phyloP scores from a whole-genome alignment of 2,113 vertebrate genomes.

The Daboia siamensis region DNA sequence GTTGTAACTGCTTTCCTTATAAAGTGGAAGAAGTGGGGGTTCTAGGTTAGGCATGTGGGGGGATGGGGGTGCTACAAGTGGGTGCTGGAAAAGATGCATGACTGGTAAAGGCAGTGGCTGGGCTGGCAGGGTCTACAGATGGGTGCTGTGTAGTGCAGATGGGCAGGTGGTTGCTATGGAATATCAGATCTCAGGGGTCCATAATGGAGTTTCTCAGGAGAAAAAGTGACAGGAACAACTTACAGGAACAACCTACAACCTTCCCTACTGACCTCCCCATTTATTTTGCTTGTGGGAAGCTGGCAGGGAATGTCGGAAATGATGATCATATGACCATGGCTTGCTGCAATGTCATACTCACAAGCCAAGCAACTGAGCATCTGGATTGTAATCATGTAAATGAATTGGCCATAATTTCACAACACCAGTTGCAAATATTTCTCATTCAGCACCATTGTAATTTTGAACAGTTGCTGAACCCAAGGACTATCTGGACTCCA shows the following conservation, averaged over 20 bases:
- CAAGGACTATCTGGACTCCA: background rate
- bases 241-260: background rate
- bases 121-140: background rate
- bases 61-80: background rate
- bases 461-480: background rate
- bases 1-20: background rate
- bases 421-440: background rate
- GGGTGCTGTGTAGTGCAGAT: background rate
- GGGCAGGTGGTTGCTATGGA: background rate
- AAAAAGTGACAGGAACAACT: background rate
- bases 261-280: background rate
- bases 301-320: background rate
- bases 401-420: background rate
- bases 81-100: background rate
- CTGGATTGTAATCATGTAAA: background rate
- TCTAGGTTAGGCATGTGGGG: background rate
- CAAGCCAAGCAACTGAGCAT: background rate
- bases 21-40: background rate
- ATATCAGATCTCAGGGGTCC: background rate
- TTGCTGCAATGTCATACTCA: background rate
- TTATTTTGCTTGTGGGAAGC: background rate
- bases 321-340: background rate
- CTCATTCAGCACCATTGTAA: background rate
- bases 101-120: background rate
- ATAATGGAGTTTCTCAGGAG: background rate